Evolutionary conservation across 2,888 invertebrate species (phyloP).

Genomic region (Nemurella pictetii): DNA sequence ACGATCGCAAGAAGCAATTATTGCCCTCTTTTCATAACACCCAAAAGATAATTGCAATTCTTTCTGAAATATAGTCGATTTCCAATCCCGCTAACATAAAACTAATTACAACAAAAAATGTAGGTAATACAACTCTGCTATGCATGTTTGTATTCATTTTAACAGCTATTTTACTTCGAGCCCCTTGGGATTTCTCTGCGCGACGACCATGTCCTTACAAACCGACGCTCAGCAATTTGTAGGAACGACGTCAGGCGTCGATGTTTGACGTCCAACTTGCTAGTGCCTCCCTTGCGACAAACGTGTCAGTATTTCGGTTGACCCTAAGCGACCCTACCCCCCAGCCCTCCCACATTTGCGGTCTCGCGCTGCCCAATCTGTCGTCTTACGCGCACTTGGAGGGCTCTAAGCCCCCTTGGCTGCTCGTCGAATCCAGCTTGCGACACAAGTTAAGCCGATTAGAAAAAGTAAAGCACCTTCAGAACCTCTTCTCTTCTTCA

Average conservation of each 20-base stretch:
- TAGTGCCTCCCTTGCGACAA: background rate
- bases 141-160: background rate
- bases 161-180: background rate
- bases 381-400: constrained; percentile 17
- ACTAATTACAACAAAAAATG: too few species aligned
- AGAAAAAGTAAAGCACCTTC: background rate
- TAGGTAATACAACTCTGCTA: background rate
- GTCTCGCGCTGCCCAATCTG: constrained; percentile 15
- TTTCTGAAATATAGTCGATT: too few species aligned
- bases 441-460: constrained; percentile 11
- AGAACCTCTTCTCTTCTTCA: background rate
- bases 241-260: constrained; percentile 1
- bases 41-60: too few species aligned
- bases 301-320: constrained; percentile 23
- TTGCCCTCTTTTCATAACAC: too few species aligned
- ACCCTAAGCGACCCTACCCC: background rate
- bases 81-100: too few species aligned
- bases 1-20: background rate
- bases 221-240: background rate
- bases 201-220: background rate
- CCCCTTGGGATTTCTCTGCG: background rate
- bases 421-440: background rate
- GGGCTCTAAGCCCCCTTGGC: constrained; percentile 3
- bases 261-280: constrained; percentile 11
- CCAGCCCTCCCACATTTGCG: background rate